Conservation (phyloP, 2,888 invertebrate genomes). For the Parnassius mnemosyne region DNA sequence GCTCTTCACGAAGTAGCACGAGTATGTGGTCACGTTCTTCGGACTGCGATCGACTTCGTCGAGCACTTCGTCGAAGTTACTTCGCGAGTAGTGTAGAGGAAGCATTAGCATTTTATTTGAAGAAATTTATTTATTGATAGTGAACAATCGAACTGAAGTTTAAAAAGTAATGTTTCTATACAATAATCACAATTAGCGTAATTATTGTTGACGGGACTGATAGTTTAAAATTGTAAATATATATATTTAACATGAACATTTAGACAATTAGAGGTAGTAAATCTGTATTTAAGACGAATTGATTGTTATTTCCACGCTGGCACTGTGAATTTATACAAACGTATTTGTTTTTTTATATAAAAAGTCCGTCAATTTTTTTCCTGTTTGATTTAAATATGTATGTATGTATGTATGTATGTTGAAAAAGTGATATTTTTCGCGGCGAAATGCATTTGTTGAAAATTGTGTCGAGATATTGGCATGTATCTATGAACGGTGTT, state of each 20-base stretch:
- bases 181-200: conserved; percentile 8
- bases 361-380: conserved; percentile 27
- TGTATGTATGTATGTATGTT: conserved; percentile 29
- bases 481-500: conserved; percentile 49
- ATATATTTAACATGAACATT: conserved; percentile 9
- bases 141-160: background rate
- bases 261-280: background rate
- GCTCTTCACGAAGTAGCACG: no score
- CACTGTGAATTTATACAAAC: conserved; percentile 48
- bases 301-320: conserved; percentile 45
- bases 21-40: no score
- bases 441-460: conserved; percentile 60
- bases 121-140: background rate
- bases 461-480: conserved; percentile 45
- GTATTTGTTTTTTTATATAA: conserved; percentile 36
- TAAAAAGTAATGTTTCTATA: background rate
- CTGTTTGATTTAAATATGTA: conserved; percentile 30
- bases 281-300: conserved; percentile 11
- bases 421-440: conserved; percentile 51
- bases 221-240: conserved; percentile 19
- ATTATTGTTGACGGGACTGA: conserved; percentile 13
- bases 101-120: no score
- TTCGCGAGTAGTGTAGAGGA: no score
- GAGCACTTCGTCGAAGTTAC: no score
- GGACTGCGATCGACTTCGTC: no score